Base-by-base conservation (phyloP, 1,140 invertebrate species). In the Drosophila repletoides region DNA sequence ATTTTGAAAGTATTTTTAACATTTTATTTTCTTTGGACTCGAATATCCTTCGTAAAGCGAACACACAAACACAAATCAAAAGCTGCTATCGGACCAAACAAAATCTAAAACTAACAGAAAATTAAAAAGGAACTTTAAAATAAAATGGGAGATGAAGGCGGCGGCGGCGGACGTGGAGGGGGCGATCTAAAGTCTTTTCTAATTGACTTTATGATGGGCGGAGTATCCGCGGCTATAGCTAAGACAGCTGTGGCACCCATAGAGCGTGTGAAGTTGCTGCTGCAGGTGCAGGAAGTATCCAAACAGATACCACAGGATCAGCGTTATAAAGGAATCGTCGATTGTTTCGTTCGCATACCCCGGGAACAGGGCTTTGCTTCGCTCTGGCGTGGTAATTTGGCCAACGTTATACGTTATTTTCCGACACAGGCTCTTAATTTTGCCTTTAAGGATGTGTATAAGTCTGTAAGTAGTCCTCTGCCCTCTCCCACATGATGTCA, bases 381-480 rank as follows among this genome's bases (percentile, higher is more conserved):
- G 52, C 97, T 95, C 91, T 99, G 97, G 97, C 93, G 97, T 91
- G 97, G 97, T 83, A 99, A 98, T 91, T 89, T 98, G 76, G 96
- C 96, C 77, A 98, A 98, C 91, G 95, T 97, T 15, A 95, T 97
- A 88, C 91, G 96, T 80, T 98, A 98, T 91, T 98, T 98, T 91
- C 97, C 97, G 26, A 98, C 97, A n/a, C 97, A 98, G 91, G 97
- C 97, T 22, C 92, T 98, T 12, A 98, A 98, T 92, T 98, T 98
- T 91, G 96, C 97, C 48, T 98, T 98, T 91, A 98, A 98, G 91
- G 96, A 97, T 90, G 94, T 94, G 73, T 96, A 96, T 91, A 97
- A 97, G 92, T 90, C 93, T 84, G 43, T 96, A 24, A 40, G 72
- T 67, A 15, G 19, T 14, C 1, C 21, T 6, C 5, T 12, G 4